phyloP scores from a whole-genome alignment of 2,797 vertebrate species.

The Myotis myotis region DNA sequence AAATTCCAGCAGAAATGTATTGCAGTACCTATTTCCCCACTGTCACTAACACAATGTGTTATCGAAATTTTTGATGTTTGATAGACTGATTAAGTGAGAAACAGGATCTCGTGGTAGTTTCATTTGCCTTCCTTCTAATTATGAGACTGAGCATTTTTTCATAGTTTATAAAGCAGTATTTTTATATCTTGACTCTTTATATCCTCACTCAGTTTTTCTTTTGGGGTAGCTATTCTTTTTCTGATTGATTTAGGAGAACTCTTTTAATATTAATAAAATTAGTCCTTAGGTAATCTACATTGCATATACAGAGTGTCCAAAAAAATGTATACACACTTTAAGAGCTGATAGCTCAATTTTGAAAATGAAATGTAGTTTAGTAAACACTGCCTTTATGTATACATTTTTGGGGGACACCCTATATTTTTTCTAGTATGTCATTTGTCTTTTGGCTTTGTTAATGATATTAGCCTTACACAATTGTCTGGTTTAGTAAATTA shows the following conservation, averaged over 20 bases:
- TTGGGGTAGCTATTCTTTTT: neutral
- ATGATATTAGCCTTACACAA: neutral
- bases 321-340: no score
- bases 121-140: neutral
- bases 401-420: no score
- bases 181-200: slow-evolving; percentile 20
- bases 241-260: neutral
- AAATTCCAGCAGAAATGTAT: neutral
- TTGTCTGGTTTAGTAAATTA: slow-evolving; percentile 36
- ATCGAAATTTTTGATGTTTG: neutral
- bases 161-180: neutral
- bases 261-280: slow-evolving; percentile 14
- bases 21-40: neutral
- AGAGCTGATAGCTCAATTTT: no score
- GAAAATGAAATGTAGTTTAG: no score
- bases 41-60: neutral
- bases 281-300: neutral
- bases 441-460: slow-evolving; percentile 16
- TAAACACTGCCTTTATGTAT: no score
- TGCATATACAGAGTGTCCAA: neutral
- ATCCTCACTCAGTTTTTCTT: neutral
- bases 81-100: neutral
- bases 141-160: neutral
- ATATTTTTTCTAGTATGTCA: neutral
- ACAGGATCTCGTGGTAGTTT: neutral